These are phyloP conservation scores for Circaetus gallicus DNA, from an alignment of 2,113 vertebrate species.

Conservation along the genomic window DNA sequence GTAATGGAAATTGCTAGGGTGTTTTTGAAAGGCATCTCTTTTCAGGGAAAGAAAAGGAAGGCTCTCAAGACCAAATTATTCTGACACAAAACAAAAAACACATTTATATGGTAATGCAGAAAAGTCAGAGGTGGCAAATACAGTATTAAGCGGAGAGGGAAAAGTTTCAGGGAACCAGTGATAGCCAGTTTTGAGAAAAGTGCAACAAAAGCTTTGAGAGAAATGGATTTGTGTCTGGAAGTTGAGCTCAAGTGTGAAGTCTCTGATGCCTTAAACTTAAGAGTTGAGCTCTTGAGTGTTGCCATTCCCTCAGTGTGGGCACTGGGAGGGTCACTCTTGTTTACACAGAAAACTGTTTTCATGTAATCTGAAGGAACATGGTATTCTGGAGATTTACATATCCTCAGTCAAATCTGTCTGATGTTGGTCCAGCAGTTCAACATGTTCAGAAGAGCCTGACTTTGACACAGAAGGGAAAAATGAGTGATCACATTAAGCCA, in stretches of 20 bases:
- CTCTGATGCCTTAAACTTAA: neutral
- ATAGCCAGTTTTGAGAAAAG: neutral
- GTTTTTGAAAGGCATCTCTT: neutral
- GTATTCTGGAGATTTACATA: neutral
- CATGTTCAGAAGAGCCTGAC: neutral
- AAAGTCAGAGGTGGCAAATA: neutral
- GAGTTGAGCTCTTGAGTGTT: neutral
- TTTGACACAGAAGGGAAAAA: neutral
- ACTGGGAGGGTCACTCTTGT: neutral
- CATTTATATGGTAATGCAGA: neutral
- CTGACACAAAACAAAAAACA: neutral
- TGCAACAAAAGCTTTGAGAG: neutral
- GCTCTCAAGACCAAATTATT: neutral
- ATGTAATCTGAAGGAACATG: neutral
- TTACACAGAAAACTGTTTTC: neutral
- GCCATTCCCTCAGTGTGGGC: neutral
- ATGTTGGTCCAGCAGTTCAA: neutral
- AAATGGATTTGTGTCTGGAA: neutral
- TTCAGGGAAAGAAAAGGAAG: neutral
- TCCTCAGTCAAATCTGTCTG: neutral
- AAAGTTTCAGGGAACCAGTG: neutral
- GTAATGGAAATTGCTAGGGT: slow-evolving; percentile 46
- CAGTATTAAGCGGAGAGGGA: neutral
- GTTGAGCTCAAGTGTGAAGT: neutral
- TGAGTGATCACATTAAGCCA: neutral